Percentiles rank a stretch among this genome's conserved stretches.
phyloP scores from a whole-genome alignment of 1,140 invertebrate genomes.

The Bactericera cockerelli region DNA sequence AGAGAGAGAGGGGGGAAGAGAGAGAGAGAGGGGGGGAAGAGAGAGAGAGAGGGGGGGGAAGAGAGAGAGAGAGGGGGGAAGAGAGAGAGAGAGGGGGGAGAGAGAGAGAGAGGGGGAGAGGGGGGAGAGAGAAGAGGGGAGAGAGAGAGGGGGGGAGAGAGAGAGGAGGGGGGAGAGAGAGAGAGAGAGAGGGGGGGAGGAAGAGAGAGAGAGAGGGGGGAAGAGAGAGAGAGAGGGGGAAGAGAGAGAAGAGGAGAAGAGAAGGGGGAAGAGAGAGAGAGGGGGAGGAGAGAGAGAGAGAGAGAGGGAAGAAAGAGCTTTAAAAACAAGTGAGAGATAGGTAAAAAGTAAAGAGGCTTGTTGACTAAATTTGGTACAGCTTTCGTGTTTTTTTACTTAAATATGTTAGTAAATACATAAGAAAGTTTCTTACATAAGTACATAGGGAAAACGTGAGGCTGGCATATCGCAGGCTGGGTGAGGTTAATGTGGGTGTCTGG shows the following conservation, averaged over 20 bases:
- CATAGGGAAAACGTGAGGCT: too few relatives aligned
- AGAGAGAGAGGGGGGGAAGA: background rate
- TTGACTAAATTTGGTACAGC: too few relatives aligned
- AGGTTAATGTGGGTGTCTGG: too few relatives aligned
- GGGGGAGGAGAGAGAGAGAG: slow-evolving; percentile 9
- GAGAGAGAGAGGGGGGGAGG: background rate
- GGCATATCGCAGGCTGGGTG: too few relatives aligned
- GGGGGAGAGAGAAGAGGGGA: background rate
- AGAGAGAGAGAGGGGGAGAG: background rate
- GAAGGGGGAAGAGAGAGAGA: background rate
- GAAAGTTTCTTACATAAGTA: too few relatives aligned
- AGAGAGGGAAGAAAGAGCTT: background rate
- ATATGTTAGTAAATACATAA: too few relatives aligned
- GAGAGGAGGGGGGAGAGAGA: background rate
- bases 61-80: slow-evolving; percentile 8
- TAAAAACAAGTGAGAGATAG: too few relatives aligned
- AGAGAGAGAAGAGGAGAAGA: background rate
- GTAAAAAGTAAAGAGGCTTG: too few relatives aligned
- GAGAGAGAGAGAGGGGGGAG: slow-evolving; percentile 7
- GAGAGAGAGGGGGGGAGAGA: background rate
- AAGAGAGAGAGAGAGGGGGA: background rate
- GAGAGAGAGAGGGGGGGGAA: slow-evolving; percentile 7
- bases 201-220: background rate
- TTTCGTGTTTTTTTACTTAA: too few relatives aligned
- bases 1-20: background rate